Base-by-base conservation (phyloP, 2,888 invertebrate genomes). In the Glyphotaelius pellucidus region DNA sequence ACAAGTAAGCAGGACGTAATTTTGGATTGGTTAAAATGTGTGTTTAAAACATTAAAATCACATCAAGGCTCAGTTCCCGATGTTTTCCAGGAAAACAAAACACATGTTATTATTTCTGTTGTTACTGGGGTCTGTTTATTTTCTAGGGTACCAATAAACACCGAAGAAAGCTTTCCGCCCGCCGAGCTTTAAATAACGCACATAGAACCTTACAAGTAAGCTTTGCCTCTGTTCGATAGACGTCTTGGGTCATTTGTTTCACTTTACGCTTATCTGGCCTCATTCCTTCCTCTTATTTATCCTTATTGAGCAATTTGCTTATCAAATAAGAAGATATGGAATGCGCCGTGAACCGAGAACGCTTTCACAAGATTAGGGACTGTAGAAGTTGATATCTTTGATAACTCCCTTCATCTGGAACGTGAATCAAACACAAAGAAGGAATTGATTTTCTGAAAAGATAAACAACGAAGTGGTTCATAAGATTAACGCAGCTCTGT, bases 281-380 rank as follows among this genome's bases (percentile, higher is more conserved):
- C 90, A 83, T 83, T 81, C 32, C 38, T 80, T 79, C 67, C 52
- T 67, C 38, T 90, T 90, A 90, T 90, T 81, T 90, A 83, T 83
- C 52, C 81, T 47, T 81, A 90, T 90, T 90, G 31, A 81, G 83
- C 90, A 83, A 83, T 90, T 90, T 83, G 83, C 47, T 90, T 90
- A 90, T 90, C 90, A 90, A 90, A 90, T 83, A 47, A 81, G 81
- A 83, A 90, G 83, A 90, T 90, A 90, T 83, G 83, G 42, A 14
- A 52, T 25, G 42, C 67, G 30, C 67, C 35, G 30, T 31, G 42
- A 42, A 52, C 67, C 31, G 47, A 32, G 30, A 31, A 31, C 15
- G 31, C 87, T 87, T 11, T 87, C 15, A 31, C 31, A 35, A n/a
- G 35, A 87, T 87, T 87, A 32, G 31, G 32, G 32, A 30, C 67